Base-by-base conservation (phyloP, 2,797 vertebrate species). In the Hyperoplus lanceolatus region DNA sequence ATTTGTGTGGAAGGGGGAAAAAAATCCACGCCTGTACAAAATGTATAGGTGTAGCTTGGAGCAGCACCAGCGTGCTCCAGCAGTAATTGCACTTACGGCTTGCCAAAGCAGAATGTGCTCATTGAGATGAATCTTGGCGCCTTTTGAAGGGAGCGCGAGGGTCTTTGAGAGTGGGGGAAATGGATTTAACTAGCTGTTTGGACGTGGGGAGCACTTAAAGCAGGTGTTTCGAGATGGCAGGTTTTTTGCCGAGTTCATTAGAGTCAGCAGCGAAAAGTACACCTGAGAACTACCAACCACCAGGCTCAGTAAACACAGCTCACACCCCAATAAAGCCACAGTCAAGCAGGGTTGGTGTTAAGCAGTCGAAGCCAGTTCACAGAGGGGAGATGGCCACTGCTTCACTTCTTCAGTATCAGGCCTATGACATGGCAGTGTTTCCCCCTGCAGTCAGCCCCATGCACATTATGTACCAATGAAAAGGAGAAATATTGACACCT, bases 41-140 rank as follows among this genome's bases (percentile, higher is more conserved):
- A 90, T 87, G 81, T 90, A 90, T 90, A 86, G 89, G 89, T 90
- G 83, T 90, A 86, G 84, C 77, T 29, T 84, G 83, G 87, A 91
- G 61, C 68, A 86, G 87, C 86, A 88, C 71, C 90, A 85, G 79
- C 82, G 79, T 56, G 83, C 92, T 89, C 79, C 81, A 85, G 92
- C 73, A 61, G 91, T 93, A 85, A 83, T 82, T 93, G 90, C 92
- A 87, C 72, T 87, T 86, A 80, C 82, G 93, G 84, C 64, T 93
- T 92, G 89, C 91, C 92, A 93, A 93, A 93, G 89, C 91, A 92
- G 92, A 93, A 93, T 92, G 90, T 94, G 91, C 91, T 93, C 91
- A 89, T 94, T 90, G 84, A 94, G 91, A 93, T 93, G 91, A 94
- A 93, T 93, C 92, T 63, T 78, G 92, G 94, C 75, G 87, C 91